Percentiles rank a stretch among this genome's conserved stretches.
These are phyloP conservation scores for Pygocentrus nattereri DNA, from an alignment of 2,797 vertebrate species.

Conservation along the genomic window DNA sequence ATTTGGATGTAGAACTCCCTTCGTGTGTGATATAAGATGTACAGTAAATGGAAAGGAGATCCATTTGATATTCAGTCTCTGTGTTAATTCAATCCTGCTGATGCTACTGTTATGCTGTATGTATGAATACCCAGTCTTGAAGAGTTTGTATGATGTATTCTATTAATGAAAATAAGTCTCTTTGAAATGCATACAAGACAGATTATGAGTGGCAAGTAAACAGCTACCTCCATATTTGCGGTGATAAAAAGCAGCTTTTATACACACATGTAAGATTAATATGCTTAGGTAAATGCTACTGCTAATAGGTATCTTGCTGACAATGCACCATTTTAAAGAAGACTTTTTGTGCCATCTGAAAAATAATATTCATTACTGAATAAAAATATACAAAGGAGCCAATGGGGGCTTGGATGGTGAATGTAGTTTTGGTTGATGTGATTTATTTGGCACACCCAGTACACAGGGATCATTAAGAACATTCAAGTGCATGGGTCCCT, in stretches of 20 bases:
- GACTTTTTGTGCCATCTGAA: constrained; percentile 24
- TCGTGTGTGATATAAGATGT: background rate
- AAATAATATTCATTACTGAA: too few relatives aligned
- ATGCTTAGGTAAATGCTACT: background rate
- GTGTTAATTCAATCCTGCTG: background rate
- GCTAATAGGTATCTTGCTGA: background rate
- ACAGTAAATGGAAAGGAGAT: background rate
- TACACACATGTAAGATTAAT: background rate
- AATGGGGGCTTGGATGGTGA: background rate
- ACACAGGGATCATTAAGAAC: background rate
- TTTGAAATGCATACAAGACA: background rate
- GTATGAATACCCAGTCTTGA: background rate
- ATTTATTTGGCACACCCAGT: constrained; percentile 34
- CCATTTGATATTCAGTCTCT: background rate
- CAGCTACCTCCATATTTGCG: background rate
- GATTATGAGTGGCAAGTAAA: background rate
- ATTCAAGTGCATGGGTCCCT: constrained; percentile 13
- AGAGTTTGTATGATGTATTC: background rate
- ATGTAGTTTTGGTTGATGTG: background rate
- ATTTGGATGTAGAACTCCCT: too few relatives aligned
- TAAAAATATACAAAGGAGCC: background rate
- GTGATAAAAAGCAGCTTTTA: background rate
- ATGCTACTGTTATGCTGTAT: background rate
- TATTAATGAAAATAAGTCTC: background rate
- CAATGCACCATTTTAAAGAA: background rate